phyloP scores from a whole-genome alignment of 2,888 invertebrate species.

The Drosophila anomelani region DNA sequence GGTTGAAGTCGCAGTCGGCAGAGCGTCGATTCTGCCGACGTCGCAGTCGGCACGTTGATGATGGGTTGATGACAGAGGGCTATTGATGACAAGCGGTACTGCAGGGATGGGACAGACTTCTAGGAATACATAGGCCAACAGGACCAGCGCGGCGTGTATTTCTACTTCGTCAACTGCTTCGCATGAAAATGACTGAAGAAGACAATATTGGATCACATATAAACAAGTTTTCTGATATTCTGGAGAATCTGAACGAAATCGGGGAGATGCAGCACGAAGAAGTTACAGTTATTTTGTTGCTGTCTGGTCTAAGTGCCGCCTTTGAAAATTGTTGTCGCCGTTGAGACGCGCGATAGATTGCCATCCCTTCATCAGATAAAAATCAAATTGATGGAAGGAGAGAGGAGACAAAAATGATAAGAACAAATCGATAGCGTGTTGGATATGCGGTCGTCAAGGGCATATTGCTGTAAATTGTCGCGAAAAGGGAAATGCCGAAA shows the following conservation, averaged over 20 bases:
- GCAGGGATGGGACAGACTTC: background rate
- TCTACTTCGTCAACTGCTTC: background rate
- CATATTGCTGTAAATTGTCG: conserved; percentile 6
- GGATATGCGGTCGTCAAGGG: conserved; percentile 5
- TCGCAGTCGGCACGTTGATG: too few relatives aligned
- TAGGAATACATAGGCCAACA: background rate
- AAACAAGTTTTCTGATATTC: too few relatives aligned
- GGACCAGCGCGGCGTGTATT: background rate
- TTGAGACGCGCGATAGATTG: too few relatives aligned
- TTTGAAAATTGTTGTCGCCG: background rate
- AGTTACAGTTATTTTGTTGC: background rate
- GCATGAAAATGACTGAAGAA: background rate
- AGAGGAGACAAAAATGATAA: background rate
- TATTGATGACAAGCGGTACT: too few relatives aligned
- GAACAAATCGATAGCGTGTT: background rate
- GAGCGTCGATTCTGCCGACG: too few relatives aligned
- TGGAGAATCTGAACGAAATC: too few relatives aligned
- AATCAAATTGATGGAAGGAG: background rate
- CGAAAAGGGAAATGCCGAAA: background rate
- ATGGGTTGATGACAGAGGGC: too few relatives aligned
- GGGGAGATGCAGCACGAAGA: background rate
- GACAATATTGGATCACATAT: too few relatives aligned
- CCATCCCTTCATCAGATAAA: too few relatives aligned
- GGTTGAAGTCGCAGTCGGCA: too few relatives aligned
- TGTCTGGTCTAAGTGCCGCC: background rate